Conservation (phyloP, 2,888 invertebrate species). For the Drosophila engyochracea region DNA sequence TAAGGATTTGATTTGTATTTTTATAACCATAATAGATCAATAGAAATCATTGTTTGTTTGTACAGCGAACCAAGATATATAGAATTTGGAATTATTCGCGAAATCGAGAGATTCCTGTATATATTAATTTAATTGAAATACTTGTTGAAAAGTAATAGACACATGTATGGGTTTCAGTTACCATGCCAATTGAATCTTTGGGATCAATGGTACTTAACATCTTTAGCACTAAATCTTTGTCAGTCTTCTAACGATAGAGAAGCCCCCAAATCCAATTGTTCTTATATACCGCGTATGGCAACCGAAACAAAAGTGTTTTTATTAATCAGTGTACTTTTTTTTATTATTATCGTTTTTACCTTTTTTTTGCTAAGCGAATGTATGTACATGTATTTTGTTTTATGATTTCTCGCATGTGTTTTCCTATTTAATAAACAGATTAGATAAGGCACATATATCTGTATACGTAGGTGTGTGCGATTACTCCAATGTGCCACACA, state of each 20-base stretch:
- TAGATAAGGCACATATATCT: constrained; percentile 63
- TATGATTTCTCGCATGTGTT: constrained; percentile 68
- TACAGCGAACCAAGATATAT: background rate
- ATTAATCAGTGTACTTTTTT: constrained; percentile 15
- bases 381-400: constrained; percentile 49
- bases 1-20: background rate
- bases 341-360: background rate
- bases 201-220: background rate
- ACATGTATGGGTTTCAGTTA: background rate
- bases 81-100: background rate
- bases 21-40: background rate
- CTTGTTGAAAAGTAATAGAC: background rate
- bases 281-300: constrained; percentile 45
- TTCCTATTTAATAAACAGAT: constrained; percentile 74
- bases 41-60: background rate
- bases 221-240: background rate
- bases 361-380: constrained; percentile 28
- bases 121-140: background rate
- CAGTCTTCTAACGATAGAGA: background rate
- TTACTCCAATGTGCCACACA: constrained; percentile 36
- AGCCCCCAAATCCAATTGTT: background rate
- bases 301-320: constrained; percentile 33
- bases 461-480: constrained; percentile 25
- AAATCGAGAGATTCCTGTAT: background rate
- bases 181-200: background rate